Base-by-base conservation (phyloP, 1,140 invertebrate genomes). In the Maniola jurtina region DNA sequence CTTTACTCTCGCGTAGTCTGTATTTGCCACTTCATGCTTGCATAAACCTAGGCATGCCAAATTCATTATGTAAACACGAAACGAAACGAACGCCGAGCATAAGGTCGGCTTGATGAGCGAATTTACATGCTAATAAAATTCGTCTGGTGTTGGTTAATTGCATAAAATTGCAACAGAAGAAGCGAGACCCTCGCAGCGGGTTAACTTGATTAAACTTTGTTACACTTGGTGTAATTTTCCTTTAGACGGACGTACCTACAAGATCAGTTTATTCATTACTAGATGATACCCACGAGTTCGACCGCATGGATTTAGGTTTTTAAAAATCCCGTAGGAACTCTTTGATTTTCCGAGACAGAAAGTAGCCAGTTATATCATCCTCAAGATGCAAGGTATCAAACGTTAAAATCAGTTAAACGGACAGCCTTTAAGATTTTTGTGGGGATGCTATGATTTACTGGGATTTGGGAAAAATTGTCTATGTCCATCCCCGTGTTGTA, bases 41-140 rank as follows among this genome's bases (percentile, higher is more conserved):
- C 48, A 50, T 50, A 14, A 50, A 11, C 7, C 48, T 16, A 25
- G 16, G 14, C 1, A 50, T n/a, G 7, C 48, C 48, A 50, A 50
- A 25, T 50, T 50, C 48, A 25, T 50, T 50, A 50, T 50, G 48
- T 15, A 50, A 16, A 50, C 48, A 50, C 48, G 48, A 16, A 50
- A 13, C 16, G 48, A 50, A 50, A 50, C 15, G 14, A 50, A 13
- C 14, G 16, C 48, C 6, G 16, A 16, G 16, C 48, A 50, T 25
- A 50, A 50, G 16, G 48, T 50, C 15, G 48, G 2, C 14, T 50
- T 50, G 48, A 50, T 50, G 48, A 50, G 10, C 48, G 10, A 50
- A 50, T 50, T 50, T 50, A 50, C 48, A 50, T 50, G 48, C 48
- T 50, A 50, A 50, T 50, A 50, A 50, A 50, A 50, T 50, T 50